Base-by-base conservation (phyloP, 2,113 vertebrate genomes). In the Sisor rabdophorus region DNA sequence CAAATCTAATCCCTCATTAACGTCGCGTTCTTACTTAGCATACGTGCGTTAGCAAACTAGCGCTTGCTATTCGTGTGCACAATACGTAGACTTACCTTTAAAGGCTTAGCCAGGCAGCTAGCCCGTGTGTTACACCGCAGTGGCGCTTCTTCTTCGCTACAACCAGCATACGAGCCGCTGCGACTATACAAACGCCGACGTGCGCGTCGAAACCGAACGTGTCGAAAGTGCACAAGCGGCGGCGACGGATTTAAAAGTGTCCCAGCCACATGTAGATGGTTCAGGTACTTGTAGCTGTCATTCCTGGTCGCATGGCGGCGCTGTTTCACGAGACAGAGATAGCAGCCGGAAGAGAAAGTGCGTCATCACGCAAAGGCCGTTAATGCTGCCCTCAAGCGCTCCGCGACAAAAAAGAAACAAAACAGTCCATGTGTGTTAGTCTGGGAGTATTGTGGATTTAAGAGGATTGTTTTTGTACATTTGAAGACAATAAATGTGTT, bases 261-360 rank as follows among this genome's bases (percentile, higher is more conserved):
- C 79, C 63, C 73, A 65, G 82, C 81, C 76, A 84, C 81, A 82
- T 79, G 83, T 52, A 69, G 64, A 28, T 59, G 73, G 81, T 58
- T 78, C 73, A 60, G 65, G 28, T 59, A 65, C 59, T 59, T 80
- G 78, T 65, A 67, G 60, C 58, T 28, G 22, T 59, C 24, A 55
- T 52, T 47, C 36, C 56, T 52, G n/a, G 32, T 70, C 82, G 48
- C 78, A 17, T 13, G 48, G 70, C 3, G 82, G 73, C 84, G 84
- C 84, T 84, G 81, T 54, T n/a, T 19, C 24, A 44, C 17, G 24
- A 20, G 17, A n/a, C 30, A 4, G 65, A 59, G 67, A 52, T 28
- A 20, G 19, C 24, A 64, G 36, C 30, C 24, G 59, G 68, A 50
- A 73, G 48, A 64, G 20, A 17, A 24, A 5, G n/a, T 26, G 69